Percentiles rank a stretch among this genome's conserved stretches.
Conservation (phyloP, 2,113 vertebrate genomes). For the Rissa tridactyla region DNA sequence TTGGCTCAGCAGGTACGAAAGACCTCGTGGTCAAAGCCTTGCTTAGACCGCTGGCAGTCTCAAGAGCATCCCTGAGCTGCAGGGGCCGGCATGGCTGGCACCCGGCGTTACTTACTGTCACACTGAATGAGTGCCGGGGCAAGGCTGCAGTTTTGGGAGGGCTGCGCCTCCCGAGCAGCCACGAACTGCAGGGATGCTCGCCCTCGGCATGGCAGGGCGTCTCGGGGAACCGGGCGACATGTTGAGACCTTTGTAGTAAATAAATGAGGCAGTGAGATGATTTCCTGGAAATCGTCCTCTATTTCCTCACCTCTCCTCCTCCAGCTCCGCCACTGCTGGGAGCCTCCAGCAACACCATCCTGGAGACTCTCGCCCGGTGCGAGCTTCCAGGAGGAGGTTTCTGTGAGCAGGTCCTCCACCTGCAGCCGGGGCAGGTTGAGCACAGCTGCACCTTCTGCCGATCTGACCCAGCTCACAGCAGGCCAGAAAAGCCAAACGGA, state of each 20-base stretch:
- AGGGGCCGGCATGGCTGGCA: neutral
- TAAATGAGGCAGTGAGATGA: neutral
- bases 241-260: neutral
- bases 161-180: neutral
- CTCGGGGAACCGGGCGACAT: neutral
- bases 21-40: neutral
- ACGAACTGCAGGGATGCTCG: neutral
- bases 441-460: fast-evolving
- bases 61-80: neutral
- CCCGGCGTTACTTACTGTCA: neutral
- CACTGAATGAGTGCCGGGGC: neutral
- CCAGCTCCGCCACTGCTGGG: neutral
- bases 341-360: neutral
- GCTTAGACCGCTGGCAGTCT: neutral
- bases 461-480: neutral
- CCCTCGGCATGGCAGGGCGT: fast-evolving
- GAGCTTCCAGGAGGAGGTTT: neutral
- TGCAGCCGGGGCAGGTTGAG: neutral
- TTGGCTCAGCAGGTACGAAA: neutral
- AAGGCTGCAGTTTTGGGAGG: neutral
- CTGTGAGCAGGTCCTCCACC: neutral
- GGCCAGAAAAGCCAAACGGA: neutral
- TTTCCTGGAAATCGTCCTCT: neutral
- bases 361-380: fast-evolving
- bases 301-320: neutral